A percentile compares a stretch with the other conserved stretches of the same genome.
Evolutionary conservation across 1,140 invertebrate genomes (phyloP).

Genomic region (Neuroterus valhalla): DNA sequence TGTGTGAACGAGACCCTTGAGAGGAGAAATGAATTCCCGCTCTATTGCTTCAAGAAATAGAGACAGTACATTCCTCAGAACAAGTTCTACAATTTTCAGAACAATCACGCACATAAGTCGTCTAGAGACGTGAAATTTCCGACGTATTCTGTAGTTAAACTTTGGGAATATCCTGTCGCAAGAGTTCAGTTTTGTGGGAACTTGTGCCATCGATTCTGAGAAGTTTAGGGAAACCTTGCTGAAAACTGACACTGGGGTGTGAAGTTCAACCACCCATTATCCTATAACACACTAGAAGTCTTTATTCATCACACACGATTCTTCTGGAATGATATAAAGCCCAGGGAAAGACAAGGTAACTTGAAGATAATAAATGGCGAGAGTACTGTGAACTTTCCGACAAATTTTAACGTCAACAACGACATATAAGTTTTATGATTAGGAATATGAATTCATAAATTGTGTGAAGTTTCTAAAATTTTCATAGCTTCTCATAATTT

Average conservation of each 20-base stretch:
- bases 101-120: too few relatives aligned
- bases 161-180: not conserved
- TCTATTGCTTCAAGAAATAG: too few relatives aligned
- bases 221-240: not conserved
- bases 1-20: too few relatives aligned
- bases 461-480: too few relatives aligned
- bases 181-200: conserved; percentile 16
- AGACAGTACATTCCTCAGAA: too few relatives aligned
- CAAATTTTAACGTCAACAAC: not conserved
- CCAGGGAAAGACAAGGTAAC: not conserved
- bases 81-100: too few relatives aligned
- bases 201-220: conserved; percentile 9
- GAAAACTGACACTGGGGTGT: not conserved
- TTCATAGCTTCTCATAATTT: too few relatives aligned
- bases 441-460: too few relatives aligned
- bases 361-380: not conserved
- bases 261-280: not conserved
- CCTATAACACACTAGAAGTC: not conserved
- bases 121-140: not conserved
- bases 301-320: conserved; percentile 11
- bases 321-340: not conserved
- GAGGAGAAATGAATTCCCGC: too few relatives aligned
- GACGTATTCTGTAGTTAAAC: not conserved
- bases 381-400: not conserved
- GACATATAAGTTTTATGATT: not conserved